Percentiles rank a stretch among this genome's conserved stretches.
These are phyloP conservation scores for Rhimphoctona megacephalus DNA, from an alignment of 2,888 invertebrate species.

Conservation along the genomic window DNA sequence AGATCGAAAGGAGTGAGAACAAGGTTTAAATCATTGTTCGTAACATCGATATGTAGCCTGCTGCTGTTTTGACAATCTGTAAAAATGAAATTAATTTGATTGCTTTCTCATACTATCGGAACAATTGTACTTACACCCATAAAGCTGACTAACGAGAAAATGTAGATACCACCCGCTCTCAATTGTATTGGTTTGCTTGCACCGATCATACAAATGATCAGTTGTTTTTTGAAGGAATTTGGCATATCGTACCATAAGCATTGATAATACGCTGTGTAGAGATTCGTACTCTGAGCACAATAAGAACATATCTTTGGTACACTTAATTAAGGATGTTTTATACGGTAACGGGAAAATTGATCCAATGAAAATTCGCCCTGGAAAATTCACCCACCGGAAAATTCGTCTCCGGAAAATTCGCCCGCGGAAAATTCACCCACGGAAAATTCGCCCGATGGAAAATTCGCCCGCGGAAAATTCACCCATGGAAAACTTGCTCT, in stretches of 20 bases:
- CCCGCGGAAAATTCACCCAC: no score
- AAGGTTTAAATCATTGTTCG: constrained; percentile 34
- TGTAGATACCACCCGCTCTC: constrained; percentile 86
- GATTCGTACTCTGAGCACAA: constrained; percentile 82
- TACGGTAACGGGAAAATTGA: no score
- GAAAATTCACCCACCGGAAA: no score
- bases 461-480: no score
- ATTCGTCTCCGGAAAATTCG: no score
- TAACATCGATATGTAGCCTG: constrained; percentile 42
- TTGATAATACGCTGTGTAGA: constrained; percentile 86
- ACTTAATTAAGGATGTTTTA: no score
- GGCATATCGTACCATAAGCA: constrained; percentile 87
- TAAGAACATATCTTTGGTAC: not conserved
- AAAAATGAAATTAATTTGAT: not conserved
- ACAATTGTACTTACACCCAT: constrained; percentile 73
- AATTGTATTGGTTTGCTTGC: constrained; percentile 85
- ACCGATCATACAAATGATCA: constrained; percentile 77
- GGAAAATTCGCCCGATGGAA: no score
- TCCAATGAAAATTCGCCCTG: no score
- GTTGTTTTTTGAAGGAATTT: constrained; percentile 82
- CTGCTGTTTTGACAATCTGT: constrained; percentile 38
- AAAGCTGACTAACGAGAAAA: constrained; percentile 85
- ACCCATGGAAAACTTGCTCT: no score
- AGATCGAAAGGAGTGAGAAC: not conserved
- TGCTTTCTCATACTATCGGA: not conserved